phyloP scores from a whole-genome alignment of 2,888 invertebrate genomes.

The Torymus auratus region DNA sequence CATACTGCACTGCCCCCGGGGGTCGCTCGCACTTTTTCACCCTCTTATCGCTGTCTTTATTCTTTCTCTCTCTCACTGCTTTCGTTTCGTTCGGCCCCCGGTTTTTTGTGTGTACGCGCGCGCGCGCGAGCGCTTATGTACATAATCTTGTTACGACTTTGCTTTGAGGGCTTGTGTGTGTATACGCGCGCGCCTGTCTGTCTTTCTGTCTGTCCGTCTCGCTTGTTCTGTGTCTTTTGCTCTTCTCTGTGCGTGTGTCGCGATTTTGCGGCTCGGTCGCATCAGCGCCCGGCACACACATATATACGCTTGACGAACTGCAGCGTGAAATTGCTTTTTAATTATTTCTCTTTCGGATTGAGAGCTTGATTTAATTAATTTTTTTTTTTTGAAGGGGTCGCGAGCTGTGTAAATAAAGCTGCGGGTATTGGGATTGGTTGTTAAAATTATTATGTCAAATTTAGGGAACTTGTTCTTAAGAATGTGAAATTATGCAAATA shows the following conservation, averaged over 20 bases:
- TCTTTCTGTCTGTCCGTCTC: slow-evolving; percentile 1
- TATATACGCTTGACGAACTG: no score
- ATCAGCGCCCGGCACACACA: no score
- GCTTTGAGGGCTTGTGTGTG: background rate
- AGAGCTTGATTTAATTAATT: background rate
- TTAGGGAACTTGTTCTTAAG: no score
- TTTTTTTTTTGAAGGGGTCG: no score
- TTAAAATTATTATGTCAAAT: no score
- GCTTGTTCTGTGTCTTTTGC: slow-evolving; percentile 9
- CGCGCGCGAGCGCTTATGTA: background rate
- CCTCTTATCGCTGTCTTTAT: slow-evolving; percentile 10
- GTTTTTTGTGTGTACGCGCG: no score
- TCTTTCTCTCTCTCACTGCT: no score
- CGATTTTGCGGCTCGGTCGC: no score
- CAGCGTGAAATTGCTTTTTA: slow-evolving; percentile 3
- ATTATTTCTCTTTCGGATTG: slow-evolving; percentile 29
- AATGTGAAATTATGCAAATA: no score
- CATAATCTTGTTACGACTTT: slow-evolving; percentile 35
- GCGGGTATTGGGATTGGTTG: no score
- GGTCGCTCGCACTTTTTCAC: background rate
- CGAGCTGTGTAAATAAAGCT: background rate
- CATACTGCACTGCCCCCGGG: background rate
- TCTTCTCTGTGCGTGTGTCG: slow-evolving; percentile 2
- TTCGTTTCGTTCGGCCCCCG: no score
- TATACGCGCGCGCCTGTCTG: background rate